Percentiles rank a stretch among this genome's conserved stretches.
These are phyloP conservation scores for Cryptotermes secundus DNA, from an alignment of 1,140 invertebrate genomes.

Conservation along the genomic window DNA sequence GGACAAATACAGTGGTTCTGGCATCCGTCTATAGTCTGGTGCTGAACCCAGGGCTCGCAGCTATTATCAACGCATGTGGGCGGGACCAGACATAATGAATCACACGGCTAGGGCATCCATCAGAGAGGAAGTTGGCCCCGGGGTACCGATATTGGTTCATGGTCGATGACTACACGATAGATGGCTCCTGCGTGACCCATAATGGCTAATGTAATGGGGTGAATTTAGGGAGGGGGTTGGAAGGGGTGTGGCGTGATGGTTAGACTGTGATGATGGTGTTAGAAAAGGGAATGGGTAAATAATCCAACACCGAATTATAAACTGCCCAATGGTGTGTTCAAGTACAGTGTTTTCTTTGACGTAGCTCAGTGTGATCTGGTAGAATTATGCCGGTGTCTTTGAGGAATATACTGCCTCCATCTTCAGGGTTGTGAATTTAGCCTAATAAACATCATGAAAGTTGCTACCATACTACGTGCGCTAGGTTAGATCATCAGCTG, in stretches of 20 bases:
- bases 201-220: constrained; percentile 26
- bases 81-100: not conserved
- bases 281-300: not conserved
- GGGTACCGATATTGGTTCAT: constrained; percentile 30
- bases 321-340: too few relatives aligned
- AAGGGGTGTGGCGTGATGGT: not conserved
- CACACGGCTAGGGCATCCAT: constrained; percentile 21
- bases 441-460: too few relatives aligned
- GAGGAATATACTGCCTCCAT: too few relatives aligned
- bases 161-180: constrained; percentile 28
- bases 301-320: not conserved
- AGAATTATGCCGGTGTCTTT: too few relatives aligned
- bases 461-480: too few relatives aligned
- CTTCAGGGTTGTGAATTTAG: too few relatives aligned
- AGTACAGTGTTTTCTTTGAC: too few relatives aligned
- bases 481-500: too few relatives aligned
- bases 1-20: not conserved
- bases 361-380: too few relatives aligned
- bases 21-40: not conserved
- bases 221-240: not conserved
- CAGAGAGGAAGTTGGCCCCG: constrained; percentile 15
- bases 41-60: not conserved
- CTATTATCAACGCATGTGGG: not conserved
- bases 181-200: constrained; percentile 20
- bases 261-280: not conserved